These are phyloP conservation scores for Pogonomyrmex californicus DNA, from an alignment of 1,140 invertebrate species.

Conservation along the genomic window DNA sequence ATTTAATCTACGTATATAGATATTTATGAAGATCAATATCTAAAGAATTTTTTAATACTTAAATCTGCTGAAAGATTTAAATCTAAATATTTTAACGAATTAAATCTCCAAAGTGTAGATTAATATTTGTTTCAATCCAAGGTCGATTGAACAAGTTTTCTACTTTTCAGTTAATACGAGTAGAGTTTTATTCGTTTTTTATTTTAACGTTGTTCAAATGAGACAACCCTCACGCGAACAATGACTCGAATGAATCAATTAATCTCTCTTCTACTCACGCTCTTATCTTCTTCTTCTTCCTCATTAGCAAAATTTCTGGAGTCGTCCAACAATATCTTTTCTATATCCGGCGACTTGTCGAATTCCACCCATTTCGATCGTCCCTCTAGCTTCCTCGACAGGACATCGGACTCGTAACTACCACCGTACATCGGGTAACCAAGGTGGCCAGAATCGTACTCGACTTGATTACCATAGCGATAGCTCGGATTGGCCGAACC, in stretches of 20 bases:
- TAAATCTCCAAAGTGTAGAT: background rate
- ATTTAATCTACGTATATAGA: background rate
- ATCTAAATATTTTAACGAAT: background rate
- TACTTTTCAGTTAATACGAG: background rate
- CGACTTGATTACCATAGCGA: constrained; percentile 92
- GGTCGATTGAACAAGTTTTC: background rate
- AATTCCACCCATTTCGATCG: constrained; percentile 86
- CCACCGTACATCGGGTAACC: constrained; percentile 89
- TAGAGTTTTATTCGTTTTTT: background rate
- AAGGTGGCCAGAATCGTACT: constrained; percentile 91
- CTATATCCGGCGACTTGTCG: constrained; percentile 84
- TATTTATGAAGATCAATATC: background rate
- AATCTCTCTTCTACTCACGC: constrained; percentile 72
- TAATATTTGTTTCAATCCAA: background rate
- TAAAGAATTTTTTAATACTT: background rate
- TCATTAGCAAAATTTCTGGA: constrained; percentile 81
- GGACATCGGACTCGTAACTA: constrained; percentile 85
- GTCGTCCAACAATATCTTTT: constrained; percentile 81
- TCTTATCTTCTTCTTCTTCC: constrained; percentile 81
- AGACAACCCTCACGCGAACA: background rate
- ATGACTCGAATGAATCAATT: background rate
- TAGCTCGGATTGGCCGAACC: constrained; percentile 91
- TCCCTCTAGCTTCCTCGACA: constrained; percentile 86
- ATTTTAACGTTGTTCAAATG: constrained; percentile 8
- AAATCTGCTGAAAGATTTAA: background rate